Conservation (phyloP, 2,888 invertebrate species). For the Gnatocerus cornutus region DNA sequence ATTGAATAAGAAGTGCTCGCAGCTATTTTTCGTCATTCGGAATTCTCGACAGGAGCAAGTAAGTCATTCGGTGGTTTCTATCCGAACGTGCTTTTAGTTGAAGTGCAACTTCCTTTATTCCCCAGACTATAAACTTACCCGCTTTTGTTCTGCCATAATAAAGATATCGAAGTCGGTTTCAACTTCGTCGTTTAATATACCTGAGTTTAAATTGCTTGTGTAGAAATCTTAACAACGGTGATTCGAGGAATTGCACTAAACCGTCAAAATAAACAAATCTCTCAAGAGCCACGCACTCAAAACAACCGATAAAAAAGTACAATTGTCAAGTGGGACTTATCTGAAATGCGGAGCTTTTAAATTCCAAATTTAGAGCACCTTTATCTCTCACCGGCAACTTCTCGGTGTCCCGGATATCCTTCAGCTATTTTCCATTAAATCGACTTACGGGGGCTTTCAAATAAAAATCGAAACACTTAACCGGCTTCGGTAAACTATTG, state of each 20-base stretch:
- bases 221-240: not conserved
- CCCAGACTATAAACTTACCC: constrained; percentile 37
- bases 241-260: not conserved
- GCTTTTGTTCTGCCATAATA: constrained; percentile 42
- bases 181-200: constrained; percentile 21
- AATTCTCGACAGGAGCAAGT: constrained; percentile 30
- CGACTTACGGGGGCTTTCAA: constrained; percentile 7
- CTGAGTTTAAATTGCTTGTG: constrained; percentile 24
- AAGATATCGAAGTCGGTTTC: constrained; percentile 33
- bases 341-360: constrained; percentile 4
- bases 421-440: constrained; percentile 14
- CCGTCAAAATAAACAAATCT: constrained; percentile 25
- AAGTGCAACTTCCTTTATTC: constrained; percentile 44
- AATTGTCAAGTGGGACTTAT: constrained; percentile 11
- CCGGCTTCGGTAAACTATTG: too few relatives aligned
- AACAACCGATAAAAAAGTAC: constrained; percentile 1
- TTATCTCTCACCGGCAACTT: constrained; percentile 20
- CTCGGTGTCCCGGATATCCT: constrained; percentile 11
- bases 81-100: constrained; percentile 30
- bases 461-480: too few relatives aligned
- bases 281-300: constrained; percentile 4
- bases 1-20: not conserved
- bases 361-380: constrained; percentile 22
- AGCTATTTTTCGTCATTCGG: constrained; percentile 16
- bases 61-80: constrained; percentile 41